Evolutionary conservation across 1,140 invertebrate genomes (phyloP).

Genomic region (Pseudomyrmex flavicornis): DNA sequence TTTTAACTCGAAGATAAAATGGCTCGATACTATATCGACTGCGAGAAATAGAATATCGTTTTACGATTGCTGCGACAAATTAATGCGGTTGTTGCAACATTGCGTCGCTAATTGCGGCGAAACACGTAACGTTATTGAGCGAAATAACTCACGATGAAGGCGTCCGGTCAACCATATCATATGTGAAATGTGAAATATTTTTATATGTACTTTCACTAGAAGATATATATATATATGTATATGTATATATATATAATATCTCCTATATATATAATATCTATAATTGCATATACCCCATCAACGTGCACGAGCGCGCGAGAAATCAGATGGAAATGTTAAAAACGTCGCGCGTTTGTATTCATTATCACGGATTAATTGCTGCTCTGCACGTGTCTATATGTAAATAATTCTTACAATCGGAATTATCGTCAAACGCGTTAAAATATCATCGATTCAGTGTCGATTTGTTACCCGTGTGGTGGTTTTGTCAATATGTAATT

Average conservation of each 20-base stretch:
- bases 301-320: background rate
- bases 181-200: background rate
- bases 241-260: too few relatives aligned
- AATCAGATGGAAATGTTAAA: conserved; percentile 35
- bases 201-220: too few relatives aligned
- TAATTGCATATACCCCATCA: conserved; percentile 23
- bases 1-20: background rate
- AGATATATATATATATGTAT: background rate
- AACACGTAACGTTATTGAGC: conserved; percentile 61
- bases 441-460: conserved; percentile 12
- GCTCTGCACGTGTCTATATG: background rate
- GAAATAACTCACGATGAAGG: conserved; percentile 38
- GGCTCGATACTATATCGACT: background rate
- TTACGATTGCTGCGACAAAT: conserved; percentile 33
- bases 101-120: conserved; percentile 48
- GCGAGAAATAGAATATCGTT: background rate
- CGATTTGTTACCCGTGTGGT: background rate
- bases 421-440: conserved; percentile 23
- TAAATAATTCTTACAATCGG: conserved; percentile 43
- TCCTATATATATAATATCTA: conserved; percentile 30
- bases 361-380: conserved; percentile 40
- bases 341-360: conserved; percentile 43
- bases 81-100: conserved; percentile 4
- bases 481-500: conserved; percentile 31
- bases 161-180: conserved; percentile 8